Evolutionary conservation across 2,888 invertebrate genomes (phyloP), one percentile per base, ranked within the genome.

Genomic region (Latrodectus hesperus): DNA sequence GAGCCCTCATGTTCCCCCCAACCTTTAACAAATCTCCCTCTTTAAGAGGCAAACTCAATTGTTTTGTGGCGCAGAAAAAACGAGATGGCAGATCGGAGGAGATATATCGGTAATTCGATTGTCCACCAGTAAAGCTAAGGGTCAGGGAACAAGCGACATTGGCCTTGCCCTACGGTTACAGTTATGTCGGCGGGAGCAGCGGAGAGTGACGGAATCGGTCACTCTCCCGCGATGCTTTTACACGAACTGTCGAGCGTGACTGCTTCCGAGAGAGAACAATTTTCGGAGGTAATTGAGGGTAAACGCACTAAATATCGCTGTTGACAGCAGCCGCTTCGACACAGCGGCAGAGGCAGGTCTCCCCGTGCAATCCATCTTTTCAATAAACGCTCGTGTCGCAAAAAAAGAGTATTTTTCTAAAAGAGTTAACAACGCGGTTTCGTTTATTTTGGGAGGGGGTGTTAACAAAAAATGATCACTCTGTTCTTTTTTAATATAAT

Each of bases 151-250:
- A 68, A 68, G 17, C 76, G 83, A 12, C 76, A 81, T 22, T 81
- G 81, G 64, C 81, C 81, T 81, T 73, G 73, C 67, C n/a, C 52
- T n/a, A 1, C 17, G 75, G 60, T 75, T 78, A 70, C 53, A 67
- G 70, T 67, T 38, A 38, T 73, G 17, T 38, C 53, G 78, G 65
- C 38, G n/a, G 38, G 6, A 38, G 49, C 84, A 78, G n/a, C 55
- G 55, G 74, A 84, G 84, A 78, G 78, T 84, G 84, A 84, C 77
- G 84, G 70, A 70, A 77, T 9, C 76, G 64, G 64, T 71, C 71
- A 77, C 64, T 77, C 64, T 65, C 77, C 55, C 64, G 64, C n/a
- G 77, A 53, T 26, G 8, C 76, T 55, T 78, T 78, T 78, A 78
- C 52, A 78, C 78, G 78, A 67, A 55, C 53, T 2, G 51, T n/a